These are phyloP conservation scores for Thalassarche chlororhynchos DNA, from an alignment of 2,113 vertebrate species.

Conservation along the genomic window DNA sequence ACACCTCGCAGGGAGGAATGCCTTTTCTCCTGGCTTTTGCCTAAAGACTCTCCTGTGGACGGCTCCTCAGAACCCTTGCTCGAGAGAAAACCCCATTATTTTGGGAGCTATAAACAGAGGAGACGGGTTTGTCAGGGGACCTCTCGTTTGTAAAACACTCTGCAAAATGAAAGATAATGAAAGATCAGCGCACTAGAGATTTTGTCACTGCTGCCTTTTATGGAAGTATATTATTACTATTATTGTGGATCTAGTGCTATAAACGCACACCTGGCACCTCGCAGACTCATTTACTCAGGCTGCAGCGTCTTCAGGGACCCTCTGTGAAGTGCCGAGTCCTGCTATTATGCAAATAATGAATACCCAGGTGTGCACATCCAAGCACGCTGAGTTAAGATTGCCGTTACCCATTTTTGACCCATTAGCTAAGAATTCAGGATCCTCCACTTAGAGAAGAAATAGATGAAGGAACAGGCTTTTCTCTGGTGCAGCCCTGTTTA, in stretches of 20 bases:
- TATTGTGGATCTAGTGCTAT: slow-evolving; percentile 26
- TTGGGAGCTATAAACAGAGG: not conserved
- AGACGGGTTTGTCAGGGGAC: not conserved
- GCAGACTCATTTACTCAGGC: slow-evolving; percentile 2
- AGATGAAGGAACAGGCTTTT: not conserved
- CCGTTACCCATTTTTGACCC: not conserved
- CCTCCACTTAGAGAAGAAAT: not conserved
- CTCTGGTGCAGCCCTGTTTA: not conserved
- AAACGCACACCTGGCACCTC: slow-evolving; percentile 26
- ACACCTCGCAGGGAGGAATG: not conserved
- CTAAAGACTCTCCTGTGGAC: not conserved
- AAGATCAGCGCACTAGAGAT: slow-evolving; percentile 2
- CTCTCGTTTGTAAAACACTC: not conserved
- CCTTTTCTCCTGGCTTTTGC: not conserved
- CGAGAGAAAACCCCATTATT: not conserved
- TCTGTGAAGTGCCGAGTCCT: not conserved
- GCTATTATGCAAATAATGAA: not conserved
- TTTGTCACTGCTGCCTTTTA: slow-evolving; percentile 33
- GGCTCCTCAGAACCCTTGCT: not conserved
- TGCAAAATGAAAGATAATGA: not conserved
- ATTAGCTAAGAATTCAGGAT: not conserved
- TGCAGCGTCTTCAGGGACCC: slow-evolving; percentile 17
- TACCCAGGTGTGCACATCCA: not conserved
- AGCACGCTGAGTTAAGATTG: not conserved
- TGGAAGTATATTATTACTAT: slow-evolving; percentile 24